Evolutionary conservation across 2,113 vertebrate genomes (phyloP).

Genomic region (Amblyornis subalaris): DNA sequence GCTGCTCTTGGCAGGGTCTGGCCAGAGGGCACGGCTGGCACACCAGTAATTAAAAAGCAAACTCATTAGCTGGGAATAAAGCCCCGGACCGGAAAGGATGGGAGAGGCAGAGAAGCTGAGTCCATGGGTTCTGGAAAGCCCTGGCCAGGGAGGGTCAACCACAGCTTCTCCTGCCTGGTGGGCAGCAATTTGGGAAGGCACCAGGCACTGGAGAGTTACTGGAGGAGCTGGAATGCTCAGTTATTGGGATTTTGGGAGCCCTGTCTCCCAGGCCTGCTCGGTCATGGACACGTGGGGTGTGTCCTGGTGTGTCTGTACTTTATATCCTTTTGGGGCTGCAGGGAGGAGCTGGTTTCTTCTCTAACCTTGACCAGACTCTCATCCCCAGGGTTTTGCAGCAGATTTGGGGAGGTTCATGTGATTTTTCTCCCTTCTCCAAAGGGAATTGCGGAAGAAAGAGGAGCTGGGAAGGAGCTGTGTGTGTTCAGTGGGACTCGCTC

Average conservation of each 20-base stretch:
- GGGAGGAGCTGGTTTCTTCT: background rate
- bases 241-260: background rate
- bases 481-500: fast-evolving
- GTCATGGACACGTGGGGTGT: background rate
- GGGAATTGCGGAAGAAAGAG: background rate
- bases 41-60: background rate
- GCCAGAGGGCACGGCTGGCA: background rate
- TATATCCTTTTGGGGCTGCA: fast-evolving
- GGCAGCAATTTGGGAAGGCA: background rate
- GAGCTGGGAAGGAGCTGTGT: background rate
- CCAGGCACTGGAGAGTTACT: background rate
- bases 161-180: background rate
- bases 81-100: background rate
- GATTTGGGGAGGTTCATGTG: background rate
- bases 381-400: background rate
- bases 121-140: background rate
- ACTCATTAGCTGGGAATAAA: slow-evolving; percentile 23
- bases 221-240: background rate
- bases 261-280: background rate
- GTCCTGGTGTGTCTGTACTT: background rate
- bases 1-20: background rate
- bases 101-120: background rate
- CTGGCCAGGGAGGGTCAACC: background rate
- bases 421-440: background rate
- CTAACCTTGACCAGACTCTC: background rate